Evolutionary conservation across 1,140 invertebrate species (phyloP).

Genomic region (Ceratitis capitata): DNA sequence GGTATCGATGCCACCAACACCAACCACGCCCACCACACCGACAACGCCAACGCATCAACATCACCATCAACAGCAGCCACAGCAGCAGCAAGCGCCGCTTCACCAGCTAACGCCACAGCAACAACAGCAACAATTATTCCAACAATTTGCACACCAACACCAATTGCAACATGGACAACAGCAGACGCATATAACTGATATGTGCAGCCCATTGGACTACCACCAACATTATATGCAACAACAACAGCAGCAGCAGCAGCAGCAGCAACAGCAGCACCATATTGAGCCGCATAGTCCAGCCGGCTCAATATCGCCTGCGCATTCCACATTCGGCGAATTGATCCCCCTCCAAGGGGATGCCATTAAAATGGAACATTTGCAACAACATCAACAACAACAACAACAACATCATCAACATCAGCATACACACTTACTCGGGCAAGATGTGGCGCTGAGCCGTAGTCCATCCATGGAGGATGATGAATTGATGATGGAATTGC

Average conservation of each 20-base stretch:
- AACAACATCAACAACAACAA: conserved; percentile 12
- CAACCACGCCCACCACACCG: conserved; percentile 47
- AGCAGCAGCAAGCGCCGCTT: conserved; percentile 36
- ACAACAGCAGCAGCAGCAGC: not conserved
- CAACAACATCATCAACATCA: not conserved
- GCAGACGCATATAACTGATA: not conserved
- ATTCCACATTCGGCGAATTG: conserved; percentile 3
- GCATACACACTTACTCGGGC: not conserved
- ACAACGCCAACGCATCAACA: conserved; percentile 31
- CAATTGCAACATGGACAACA: conserved; percentile 40
- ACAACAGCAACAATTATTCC: conserved; percentile 43
- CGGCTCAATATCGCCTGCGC: not conserved
- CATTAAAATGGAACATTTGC: conserved; percentile 7
- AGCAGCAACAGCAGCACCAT: not conserved
- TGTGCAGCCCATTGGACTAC: not conserved
- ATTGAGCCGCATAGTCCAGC: not conserved
- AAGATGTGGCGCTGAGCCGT: conserved; percentile 27
- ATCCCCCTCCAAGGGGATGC: not conserved
- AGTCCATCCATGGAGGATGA: conserved; percentile 42
- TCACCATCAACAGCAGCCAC: conserved; percentile 40
- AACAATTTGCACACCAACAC: conserved; percentile 59
- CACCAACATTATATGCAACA: not conserved
- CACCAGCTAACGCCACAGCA: conserved; percentile 31
- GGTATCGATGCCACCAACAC: conserved; percentile 48
- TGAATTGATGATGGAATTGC: not conserved